Evolutionary conservation across 37 sponge, comb jelly and placozoan species (phyloP), one percentile per base, ranked within the genome.

Genomic region (Tethya wilhelma): DNA sequence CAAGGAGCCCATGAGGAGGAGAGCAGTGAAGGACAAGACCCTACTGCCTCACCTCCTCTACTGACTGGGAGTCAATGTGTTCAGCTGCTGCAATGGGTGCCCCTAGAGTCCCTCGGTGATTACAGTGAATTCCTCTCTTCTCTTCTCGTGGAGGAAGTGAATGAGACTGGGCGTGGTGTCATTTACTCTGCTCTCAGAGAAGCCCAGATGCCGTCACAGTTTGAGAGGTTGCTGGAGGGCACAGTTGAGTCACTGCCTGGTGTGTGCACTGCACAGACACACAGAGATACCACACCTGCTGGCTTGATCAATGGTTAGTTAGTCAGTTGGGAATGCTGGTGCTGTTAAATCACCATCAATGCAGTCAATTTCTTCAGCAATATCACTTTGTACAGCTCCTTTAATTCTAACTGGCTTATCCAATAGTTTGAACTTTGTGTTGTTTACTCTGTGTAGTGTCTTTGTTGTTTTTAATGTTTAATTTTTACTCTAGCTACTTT

Each of bases 171-270:
- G 7, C 64, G 82, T 19, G 82, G 82, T 30, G 37, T 64, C 56
- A 44, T 82, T 31, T 42, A 72, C 74, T 34, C 74, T 44, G 82
- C 82, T 1, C 62, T 82, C 38, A 64, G 44, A 36, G 30, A 63
- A 38, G 64, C 65, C 2, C 29, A 33, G 59, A n/a, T 44, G 42
- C 22, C 41, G 31, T 53, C 73, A 14, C 34, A 17, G 9, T 36
- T 32, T 20, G 73, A 72, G 33, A 4, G 2, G 17, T 30, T 22
- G 22, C 73, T 72, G 29, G 32, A 49, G 31, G 34, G 38, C 8
- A 36, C 19, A 31, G 39, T 17, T 4, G 32, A 7, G 17, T 9
- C 14, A 49, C 53, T 49, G 14, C 53, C 53, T 14, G 9, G 14
- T 19, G 14, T 49, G 38, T 67, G 66, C 33, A 20, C 66, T 36